Evolutionary conservation across 1,140 invertebrate genomes (phyloP).

Genomic region (Drosophila oshimai): DNA sequence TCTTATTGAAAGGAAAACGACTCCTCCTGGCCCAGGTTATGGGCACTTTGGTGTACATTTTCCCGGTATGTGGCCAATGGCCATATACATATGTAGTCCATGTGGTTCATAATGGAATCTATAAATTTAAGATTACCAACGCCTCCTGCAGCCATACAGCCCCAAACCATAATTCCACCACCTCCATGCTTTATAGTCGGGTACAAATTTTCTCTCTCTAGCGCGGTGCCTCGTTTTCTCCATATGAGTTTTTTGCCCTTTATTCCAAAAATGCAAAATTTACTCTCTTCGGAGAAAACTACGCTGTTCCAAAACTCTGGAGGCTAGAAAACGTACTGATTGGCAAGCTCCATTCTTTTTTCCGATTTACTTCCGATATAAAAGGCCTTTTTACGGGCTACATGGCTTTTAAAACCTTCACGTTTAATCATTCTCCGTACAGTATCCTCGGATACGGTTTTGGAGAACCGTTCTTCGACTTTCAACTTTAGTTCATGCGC

Average conservation of each 20-base stretch:
- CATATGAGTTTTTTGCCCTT: slow-evolving; percentile 25
- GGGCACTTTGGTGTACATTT: too few species aligned
- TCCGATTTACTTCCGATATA: slow-evolving; percentile 29
- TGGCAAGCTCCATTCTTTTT: slow-evolving; percentile 45
- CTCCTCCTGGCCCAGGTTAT: too few species aligned
- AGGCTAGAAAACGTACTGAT: slow-evolving; percentile 18
- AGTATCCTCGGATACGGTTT: background rate
- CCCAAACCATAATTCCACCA: slow-evolving; percentile 63
- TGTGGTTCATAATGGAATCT: too few species aligned
- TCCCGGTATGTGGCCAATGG: too few species aligned
- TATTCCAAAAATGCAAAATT: slow-evolving; percentile 53
- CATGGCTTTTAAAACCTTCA: background rate
- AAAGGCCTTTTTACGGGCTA: slow-evolving; percentile 33
- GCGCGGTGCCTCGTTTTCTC: slow-evolving; percentile 36
- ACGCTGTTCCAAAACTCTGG: slow-evolving; percentile 32
- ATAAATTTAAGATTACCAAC: too few species aligned
- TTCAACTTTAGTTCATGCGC: too few species aligned
- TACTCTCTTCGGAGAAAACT: slow-evolving; percentile 61
- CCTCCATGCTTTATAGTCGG: slow-evolving; percentile 82
- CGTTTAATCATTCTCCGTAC: background rate
- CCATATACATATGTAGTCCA: too few species aligned
- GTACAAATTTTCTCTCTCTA: slow-evolving; percentile 50
- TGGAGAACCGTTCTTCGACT: background rate
- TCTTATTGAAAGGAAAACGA: too few species aligned
- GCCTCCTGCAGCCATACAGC: slow-evolving; percentile 61